Percentiles rank a stretch among this genome's conserved stretches.
Evolutionary conservation across 2,113 vertebrate genomes (phyloP).

Genomic region (Phaethon lepturus): DNA sequence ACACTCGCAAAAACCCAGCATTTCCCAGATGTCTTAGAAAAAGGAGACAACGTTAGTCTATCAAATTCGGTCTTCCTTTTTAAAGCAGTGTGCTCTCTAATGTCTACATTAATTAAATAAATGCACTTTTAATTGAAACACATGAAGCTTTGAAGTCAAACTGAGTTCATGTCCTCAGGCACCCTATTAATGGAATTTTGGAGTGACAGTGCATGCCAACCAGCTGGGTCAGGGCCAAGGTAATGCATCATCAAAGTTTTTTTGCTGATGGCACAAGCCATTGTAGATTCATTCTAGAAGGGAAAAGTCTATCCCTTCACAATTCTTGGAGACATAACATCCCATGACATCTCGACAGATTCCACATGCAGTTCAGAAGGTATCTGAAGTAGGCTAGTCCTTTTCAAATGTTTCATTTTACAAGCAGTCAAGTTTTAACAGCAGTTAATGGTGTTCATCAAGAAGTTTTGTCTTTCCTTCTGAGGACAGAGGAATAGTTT

Average conservation of each 20-base stretch:
- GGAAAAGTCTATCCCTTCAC: not conserved
- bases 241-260: slow-evolving; percentile 50
- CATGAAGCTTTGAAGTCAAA: slow-evolving; percentile 59
- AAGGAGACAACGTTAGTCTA: not conserved
- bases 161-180: slow-evolving; percentile 70
- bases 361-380: not conserved
- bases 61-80: slow-evolving; percentile 29
- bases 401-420: slow-evolving; percentile 11
- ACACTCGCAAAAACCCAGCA: not conserved
- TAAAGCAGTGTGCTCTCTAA: slow-evolving; percentile 44
- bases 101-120: slow-evolving; percentile 72
- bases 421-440: not conserved
- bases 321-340: not conserved
- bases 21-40: slow-evolving; percentile 6
- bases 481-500: not conserved
- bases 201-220: slow-evolving; percentile 26
- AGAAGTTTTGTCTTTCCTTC: not conserved
- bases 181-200: slow-evolving; percentile 63
- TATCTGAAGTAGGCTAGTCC: not conserved
- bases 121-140: slow-evolving; percentile 70
- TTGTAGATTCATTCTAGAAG: slow-evolving; percentile 3
- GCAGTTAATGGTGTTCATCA: not conserved
- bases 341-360: not conserved
- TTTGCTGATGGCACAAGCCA: slow-evolving; percentile 26
- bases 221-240: slow-evolving; percentile 43